These are phyloP conservation scores for Montipora capricornis DNA, from an alignment of 64 coral and sea anemone genomes.

Conservation along the genomic window DNA sequence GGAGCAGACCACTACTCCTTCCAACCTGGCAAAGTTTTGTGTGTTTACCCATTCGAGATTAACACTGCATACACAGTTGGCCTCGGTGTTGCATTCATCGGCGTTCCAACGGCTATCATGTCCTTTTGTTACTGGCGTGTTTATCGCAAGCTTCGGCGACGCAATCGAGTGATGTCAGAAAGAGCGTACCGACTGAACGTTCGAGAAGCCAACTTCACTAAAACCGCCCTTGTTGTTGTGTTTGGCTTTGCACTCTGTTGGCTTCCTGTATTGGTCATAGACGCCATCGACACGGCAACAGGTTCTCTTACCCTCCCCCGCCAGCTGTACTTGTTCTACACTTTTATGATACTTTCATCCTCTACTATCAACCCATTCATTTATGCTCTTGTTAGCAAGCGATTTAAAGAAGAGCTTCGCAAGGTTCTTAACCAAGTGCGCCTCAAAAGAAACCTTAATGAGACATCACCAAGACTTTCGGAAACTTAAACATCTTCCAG, in stretches of 20 bases:
- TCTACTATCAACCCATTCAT: conserved; percentile 57
- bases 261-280: conserved; percentile 61
- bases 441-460: background rate
- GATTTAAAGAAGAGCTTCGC: conserved; percentile 24
- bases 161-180: background rate
- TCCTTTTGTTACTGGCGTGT: conserved; percentile 60
- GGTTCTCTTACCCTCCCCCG: conserved; percentile 26
- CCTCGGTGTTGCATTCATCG: conserved; percentile 38
- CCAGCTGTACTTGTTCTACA: conserved; percentile 51
- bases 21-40: conserved; percentile 49
- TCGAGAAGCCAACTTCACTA: conserved; percentile 53
- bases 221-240: conserved; percentile 24
- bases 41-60: conserved; percentile 61
- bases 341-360: conserved; percentile 36
- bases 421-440: conserved; percentile 20
- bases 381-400: conserved; percentile 59
- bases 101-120: conserved; percentile 24
- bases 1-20: conserved; percentile 1
- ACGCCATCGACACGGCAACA: conserved; percentile 13
- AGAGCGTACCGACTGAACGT: conserved; percentile 8
- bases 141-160: conserved; percentile 17
- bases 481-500: background rate
- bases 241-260: conserved; percentile 61
- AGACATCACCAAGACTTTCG: background rate
- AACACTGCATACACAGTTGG: conserved; percentile 38